Conservation (phyloP, 1,140 invertebrate genomes). For the Camponotus pennsylvanicus region DNA sequence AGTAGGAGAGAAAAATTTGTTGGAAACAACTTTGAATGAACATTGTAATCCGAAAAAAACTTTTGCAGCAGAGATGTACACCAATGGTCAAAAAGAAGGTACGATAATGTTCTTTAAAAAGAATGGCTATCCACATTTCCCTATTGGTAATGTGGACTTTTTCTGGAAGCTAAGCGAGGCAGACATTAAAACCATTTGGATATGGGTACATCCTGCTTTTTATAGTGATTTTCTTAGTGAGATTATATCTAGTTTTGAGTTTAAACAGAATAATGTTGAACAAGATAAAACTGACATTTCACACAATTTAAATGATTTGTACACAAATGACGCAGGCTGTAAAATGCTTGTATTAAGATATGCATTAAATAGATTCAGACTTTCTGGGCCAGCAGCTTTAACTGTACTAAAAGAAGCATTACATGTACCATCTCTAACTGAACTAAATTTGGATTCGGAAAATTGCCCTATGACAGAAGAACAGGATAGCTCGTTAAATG, state of each 20-base stretch:
- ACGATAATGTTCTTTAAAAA: constrained; percentile 88
- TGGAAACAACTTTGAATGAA: constrained; percentile 87
- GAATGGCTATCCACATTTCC: constrained; percentile 89
- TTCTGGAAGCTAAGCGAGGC: constrained; percentile 89
- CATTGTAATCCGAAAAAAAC: constrained; percentile 89
- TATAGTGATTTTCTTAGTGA: constrained; percentile 88
- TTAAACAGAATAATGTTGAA: constrained; percentile 74
- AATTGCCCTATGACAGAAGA: background rate
- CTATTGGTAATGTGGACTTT: constrained; percentile 92
- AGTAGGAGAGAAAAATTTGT: constrained; percentile 86
- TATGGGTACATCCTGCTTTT: constrained; percentile 95
- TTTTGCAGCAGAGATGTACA: constrained; percentile 90
- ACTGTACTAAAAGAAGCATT: constrained; percentile 89
- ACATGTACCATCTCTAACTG: constrained; percentile 82
- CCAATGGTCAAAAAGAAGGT: constrained; percentile 91
- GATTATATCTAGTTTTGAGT: constrained; percentile 88
- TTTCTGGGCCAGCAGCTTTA: constrained; percentile 93
- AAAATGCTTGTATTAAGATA: constrained; percentile 89
- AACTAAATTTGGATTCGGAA: constrained; percentile 11
- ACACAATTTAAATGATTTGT: constrained; percentile 65
- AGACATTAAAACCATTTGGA: constrained; percentile 88
- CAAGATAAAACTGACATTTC: constrained; percentile 68
- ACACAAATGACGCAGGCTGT: constrained; percentile 80
- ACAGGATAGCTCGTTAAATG: background rate
- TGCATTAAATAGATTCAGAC: constrained; percentile 92